Evolutionary conservation across 1,140 invertebrate genomes (phyloP).

Genomic region (Lanistes nyassanus): DNA sequence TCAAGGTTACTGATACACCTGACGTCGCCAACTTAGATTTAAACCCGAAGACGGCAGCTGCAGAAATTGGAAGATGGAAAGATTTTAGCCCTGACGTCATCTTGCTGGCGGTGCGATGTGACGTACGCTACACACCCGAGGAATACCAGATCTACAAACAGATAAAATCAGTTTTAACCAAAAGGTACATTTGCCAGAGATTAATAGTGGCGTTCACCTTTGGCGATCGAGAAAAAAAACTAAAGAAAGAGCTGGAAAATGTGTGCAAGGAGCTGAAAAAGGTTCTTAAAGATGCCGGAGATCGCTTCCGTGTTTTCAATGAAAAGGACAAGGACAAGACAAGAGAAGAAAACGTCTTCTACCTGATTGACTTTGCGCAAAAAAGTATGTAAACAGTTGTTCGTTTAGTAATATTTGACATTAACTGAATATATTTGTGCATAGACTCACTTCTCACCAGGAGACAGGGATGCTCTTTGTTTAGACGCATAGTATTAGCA

Average conservation of each 20-base stretch:
- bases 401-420: too few relatives aligned
- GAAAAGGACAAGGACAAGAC: background rate
- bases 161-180: background rate
- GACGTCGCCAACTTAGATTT: background rate
- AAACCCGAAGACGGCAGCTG: background rate
- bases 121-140: constrained; percentile 21
- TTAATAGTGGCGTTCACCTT: constrained; percentile 19
- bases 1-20: background rate
- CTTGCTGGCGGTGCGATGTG: constrained; percentile 21
- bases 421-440: too few relatives aligned
- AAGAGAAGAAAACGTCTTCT: background rate
- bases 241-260: background rate
- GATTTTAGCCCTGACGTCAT: background rate
- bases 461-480: too few relatives aligned
- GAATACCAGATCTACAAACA: constrained; percentile 14
- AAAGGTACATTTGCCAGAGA: background rate
- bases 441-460: too few relatives aligned
- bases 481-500: too few relatives aligned
- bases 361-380: background rate
- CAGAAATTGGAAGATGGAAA: constrained; percentile 14
- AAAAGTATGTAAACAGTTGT: too few relatives aligned
- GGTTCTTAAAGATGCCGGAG: background rate
- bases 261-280: constrained; percentile 2
- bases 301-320: constrained; percentile 12
- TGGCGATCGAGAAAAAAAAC: background rate